Evolutionary conservation across 2,888 invertebrate genomes (phyloP), one percentile per base, ranked within the genome.

Genomic region (Pardosa pseudoannulata): DNA sequence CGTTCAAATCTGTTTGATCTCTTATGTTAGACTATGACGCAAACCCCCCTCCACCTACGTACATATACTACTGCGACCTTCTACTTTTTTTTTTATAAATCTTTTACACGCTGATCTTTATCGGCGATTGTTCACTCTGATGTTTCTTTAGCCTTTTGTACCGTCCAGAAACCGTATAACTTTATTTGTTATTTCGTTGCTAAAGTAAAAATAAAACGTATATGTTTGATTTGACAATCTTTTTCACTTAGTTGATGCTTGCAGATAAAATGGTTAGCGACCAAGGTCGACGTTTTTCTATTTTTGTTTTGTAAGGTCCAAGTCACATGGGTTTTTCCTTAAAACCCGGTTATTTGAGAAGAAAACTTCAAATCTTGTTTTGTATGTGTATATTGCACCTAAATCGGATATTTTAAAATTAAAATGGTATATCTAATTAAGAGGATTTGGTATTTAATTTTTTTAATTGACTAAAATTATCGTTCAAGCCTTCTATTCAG

Each of bases 1-100:
- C 23, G 56, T 56, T 56, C 56, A 16, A 23, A 56, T 56, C 56
- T 56, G 3, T 56, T 56, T 23, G 56, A 56, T 56, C 56, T 56
- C 3, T 36, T 36, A 3, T 23, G 23, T 23, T 5, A 56, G 56
- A 56, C n/a, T 56, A 56, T 56, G 23, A 56, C 7, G 56, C 56
- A 16, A 19, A 56, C 56, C 19, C 56, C 41, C 41, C 16, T n/a
- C 41, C 41, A 2, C 6, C 2, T 2, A 2, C 41, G n/a, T n/a
- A n/a, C n/a, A n/a, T n/a, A n/a, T n/a, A n/a, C n/a, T n/a, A n/a
- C n/a, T n/a, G n/a, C n/a, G n/a, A n/a, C n/a, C n/a, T n/a, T n/a
- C n/a, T n/a, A n/a, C n/a, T n/a, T n/a, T n/a, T n/a, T n/a, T n/a
- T n/a, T n/a, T n/a, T n/a, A n/a, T n/a, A n/a, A n/a, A n/a, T n/a